Evolutionary conservation across 1,140 invertebrate genomes (phyloP), one percentile per base, ranked within the genome.

Genomic region (Aleiodes sp.): DNA sequence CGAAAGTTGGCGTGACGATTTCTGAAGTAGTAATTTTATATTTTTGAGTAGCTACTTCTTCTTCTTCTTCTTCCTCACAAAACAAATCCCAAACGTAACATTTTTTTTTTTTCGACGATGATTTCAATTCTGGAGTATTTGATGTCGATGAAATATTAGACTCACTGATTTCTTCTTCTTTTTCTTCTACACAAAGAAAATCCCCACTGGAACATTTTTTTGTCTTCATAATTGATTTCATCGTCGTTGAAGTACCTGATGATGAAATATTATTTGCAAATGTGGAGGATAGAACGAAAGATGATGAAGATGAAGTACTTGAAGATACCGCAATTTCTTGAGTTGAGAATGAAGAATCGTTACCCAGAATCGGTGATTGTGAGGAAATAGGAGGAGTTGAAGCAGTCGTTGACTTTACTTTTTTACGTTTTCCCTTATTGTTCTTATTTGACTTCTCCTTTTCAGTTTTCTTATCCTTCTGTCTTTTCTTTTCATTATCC

Each of bases 341-440:
- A 43, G 35, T 31, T 14, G 35, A 57, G 9, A 16, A 37, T 24
- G n/a, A 60, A 61, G 65, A 56, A 35, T 41, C n/a, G 8, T 12
- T 65, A 9, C 1, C n/a, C 43, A 24, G n/a, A 33, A 41, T 46
- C 4, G 26, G n/a, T n/a, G n/a, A n/a, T n/a, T n/a, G n/a, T n/a
- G n/a, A n/a, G n/a, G n/a, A n/a, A n/a, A n/a, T n/a, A n/a, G n/a
- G n/a, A n/a, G n/a, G n/a, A n/a, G n/a, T 66, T 7, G 46, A 16
- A 56, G 7, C 16, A 46, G 39, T 62, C 29, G 14, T 66, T 65
- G 14, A 63, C n/a, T 60, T 56, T 39, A 16, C 35, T 24, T 21
- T 70, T 37, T 46, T 52, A 16, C 28, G 35, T 41, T 24, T 59
- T 63, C 28, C 35, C 28, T 35, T 56, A 57, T 37, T 57, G 28